phyloP scores from a whole-genome alignment of 2,797 vertebrate genomes.

The Synaphobranchus kaupii region DNA sequence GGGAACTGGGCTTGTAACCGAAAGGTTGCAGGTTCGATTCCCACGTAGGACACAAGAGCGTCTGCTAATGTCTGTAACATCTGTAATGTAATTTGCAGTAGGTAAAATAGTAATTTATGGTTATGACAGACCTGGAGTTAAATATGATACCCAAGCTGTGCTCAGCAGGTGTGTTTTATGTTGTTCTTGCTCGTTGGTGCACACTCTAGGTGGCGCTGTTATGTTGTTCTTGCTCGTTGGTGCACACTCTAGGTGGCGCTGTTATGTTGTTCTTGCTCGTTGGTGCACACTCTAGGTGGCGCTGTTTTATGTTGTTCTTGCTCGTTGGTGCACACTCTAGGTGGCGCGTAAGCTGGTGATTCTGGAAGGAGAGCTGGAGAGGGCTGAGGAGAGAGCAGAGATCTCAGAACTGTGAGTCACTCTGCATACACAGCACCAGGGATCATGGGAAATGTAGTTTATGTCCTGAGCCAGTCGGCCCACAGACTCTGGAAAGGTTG shows the following conservation, averaged over 20 bases:
- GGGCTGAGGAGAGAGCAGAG: slow-evolving; percentile 94
- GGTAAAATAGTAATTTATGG: no score
- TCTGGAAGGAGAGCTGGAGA: slow-evolving; percentile 94
- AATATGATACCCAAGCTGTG: neutral
- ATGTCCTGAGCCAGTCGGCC: neutral
- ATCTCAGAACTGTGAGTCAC: slow-evolving; percentile 89
- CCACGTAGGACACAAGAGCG: no score
- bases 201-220: slow-evolving; percentile 82
- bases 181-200: neutral
- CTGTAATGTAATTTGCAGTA: neutral
- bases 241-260: slow-evolving; percentile 82
- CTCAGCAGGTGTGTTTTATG: slow-evolving; percentile 12
- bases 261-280: neutral
- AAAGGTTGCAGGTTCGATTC: no score
- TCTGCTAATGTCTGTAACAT: no score
- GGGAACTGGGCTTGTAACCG: no score
- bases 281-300: slow-evolving; percentile 79
- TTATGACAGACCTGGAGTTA: neutral
- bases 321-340: slow-evolving; percentile 59
- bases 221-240: neutral
- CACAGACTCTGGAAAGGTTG: neutral
- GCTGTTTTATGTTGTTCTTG: slow-evolving; percentile 45
- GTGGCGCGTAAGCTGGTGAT: slow-evolving; percentile 97
- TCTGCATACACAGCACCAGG: neutral
- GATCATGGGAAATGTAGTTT: neutral